These are phyloP conservation scores for Scyliorhinus canicula DNA, from an alignment of 2,797 vertebrate species.

Conservation along the genomic window DNA sequence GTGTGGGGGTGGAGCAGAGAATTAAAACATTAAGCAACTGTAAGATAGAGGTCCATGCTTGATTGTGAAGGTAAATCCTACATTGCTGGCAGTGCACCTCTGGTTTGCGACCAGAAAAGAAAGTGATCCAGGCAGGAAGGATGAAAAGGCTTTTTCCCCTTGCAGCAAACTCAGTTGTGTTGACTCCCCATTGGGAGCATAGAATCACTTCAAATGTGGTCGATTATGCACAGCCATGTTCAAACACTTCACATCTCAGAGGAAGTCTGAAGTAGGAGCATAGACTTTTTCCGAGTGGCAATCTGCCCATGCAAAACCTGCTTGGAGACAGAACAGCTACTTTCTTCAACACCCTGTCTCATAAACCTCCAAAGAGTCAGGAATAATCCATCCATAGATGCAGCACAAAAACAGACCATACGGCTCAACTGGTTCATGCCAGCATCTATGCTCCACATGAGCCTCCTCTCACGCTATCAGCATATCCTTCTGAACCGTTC, in stretches of 20 bases:
- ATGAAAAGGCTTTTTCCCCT: neutral
- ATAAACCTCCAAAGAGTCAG: neutral
- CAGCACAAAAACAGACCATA: neutral
- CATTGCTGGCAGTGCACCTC: too few species aligned
- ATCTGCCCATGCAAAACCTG: neutral
- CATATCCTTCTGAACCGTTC: neutral
- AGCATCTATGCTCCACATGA: neutral
- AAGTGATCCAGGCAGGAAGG: neutral
- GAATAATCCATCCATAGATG: neutral
- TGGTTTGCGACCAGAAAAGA: too few species aligned
- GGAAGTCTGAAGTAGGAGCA: too few species aligned
- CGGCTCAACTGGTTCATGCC: neutral
- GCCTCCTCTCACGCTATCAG: neutral
- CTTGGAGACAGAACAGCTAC: too few species aligned
- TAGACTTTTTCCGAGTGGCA: neutral
- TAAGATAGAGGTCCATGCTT: neutral
- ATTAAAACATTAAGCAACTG: too few species aligned
- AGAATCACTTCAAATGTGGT: neutral
- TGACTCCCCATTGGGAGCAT: neutral
- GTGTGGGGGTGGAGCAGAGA: neutral
- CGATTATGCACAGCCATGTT: neutral
- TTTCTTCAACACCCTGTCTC: neutral
- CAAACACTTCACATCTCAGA: neutral
- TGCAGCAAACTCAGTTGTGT: neutral
- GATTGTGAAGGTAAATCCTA: neutral